Percentiles rank a stretch among this genome's conserved stretches.
phyloP scores from a whole-genome alignment of 2,113 vertebrate species.

The Rhegmatorhina hoffmannsi region DNA sequence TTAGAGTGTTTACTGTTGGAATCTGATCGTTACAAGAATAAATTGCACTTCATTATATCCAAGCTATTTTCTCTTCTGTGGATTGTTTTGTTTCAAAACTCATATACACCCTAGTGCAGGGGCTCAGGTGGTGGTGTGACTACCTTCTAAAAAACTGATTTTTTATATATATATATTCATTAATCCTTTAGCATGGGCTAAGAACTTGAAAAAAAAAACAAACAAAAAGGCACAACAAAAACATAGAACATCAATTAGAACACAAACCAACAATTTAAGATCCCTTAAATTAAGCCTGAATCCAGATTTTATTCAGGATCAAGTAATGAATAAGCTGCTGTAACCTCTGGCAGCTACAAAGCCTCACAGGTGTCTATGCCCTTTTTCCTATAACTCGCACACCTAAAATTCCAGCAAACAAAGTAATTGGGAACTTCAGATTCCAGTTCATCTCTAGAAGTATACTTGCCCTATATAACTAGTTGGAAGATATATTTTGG shows the following conservation, averaged over 20 bases:
- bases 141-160: background rate
- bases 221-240: background rate
- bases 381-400: background rate
- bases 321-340: background rate
- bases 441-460: background rate
- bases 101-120: background rate
- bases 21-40: background rate
- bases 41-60: background rate
- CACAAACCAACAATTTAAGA: background rate
- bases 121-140: background rate
- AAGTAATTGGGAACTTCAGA: background rate
- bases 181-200: background rate
- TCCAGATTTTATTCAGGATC: background rate
- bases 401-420: background rate
- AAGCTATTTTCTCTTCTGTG: background rate
- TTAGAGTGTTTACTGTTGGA: background rate
- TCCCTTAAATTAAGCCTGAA: background rate
- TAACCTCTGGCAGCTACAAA: background rate
- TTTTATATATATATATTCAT: background rate
- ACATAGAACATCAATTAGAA: background rate
- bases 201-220: background rate
- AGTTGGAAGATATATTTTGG: background rate
- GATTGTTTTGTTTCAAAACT: slow-evolving; percentile 5
- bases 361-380: background rate
- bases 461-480: background rate